Percentiles rank a stretch among this genome's conserved stretches.
Conservation (phyloP, 2,888 invertebrate genomes). For the Pyrocoelia pectoralis region DNA sequence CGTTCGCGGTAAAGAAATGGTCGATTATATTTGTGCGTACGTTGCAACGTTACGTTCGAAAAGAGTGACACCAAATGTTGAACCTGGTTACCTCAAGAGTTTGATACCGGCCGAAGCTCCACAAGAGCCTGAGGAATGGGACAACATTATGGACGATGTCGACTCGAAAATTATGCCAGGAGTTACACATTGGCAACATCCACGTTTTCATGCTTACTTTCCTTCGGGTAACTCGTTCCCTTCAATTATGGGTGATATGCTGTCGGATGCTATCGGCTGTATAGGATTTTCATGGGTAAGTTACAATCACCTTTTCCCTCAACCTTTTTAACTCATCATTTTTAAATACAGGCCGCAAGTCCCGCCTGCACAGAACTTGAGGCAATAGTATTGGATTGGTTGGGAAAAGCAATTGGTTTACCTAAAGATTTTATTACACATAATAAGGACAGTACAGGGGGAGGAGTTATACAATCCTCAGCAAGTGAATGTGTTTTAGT, state of each 20-base stretch:
- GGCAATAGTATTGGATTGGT: slow-evolving; percentile 84
- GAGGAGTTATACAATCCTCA: slow-evolving; percentile 84
- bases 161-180: slow-evolving; percentile 94
- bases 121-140: slow-evolving; percentile 83
- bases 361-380: slow-evolving; percentile 89
- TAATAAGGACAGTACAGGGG: slow-evolving; percentile 69
- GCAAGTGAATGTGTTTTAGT: slow-evolving; percentile 86
- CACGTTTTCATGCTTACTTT: slow-evolving; percentile 98
- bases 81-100: slow-evolving; percentile 82
- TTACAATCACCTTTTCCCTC: slow-evolving; percentile 7
- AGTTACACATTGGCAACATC: slow-evolving; percentile 99
- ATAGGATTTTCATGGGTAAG: slow-evolving; percentile 98
- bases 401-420: slow-evolving; percentile 77
- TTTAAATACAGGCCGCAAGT: slow-evolving; percentile 73
- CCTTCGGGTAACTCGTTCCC: slow-evolving; percentile 97
- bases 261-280: slow-evolving; percentile 95
- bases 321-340: neutral
- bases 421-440: slow-evolving; percentile 70
- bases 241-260: slow-evolving; percentile 96
- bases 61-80: slow-evolving; percentile 87
- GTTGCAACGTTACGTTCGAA: slow-evolving; percentile 80
- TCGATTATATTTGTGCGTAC: slow-evolving; percentile 94
- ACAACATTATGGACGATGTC: slow-evolving; percentile 87
- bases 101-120: slow-evolving; percentile 85
- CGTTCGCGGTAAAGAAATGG: slow-evolving; percentile 89